A percentile compares a stretch with the other conserved stretches of the same genome.
Conservation (phyloP, 2,113 vertebrate genomes). For the Syrrhaptes paradoxus region DNA sequence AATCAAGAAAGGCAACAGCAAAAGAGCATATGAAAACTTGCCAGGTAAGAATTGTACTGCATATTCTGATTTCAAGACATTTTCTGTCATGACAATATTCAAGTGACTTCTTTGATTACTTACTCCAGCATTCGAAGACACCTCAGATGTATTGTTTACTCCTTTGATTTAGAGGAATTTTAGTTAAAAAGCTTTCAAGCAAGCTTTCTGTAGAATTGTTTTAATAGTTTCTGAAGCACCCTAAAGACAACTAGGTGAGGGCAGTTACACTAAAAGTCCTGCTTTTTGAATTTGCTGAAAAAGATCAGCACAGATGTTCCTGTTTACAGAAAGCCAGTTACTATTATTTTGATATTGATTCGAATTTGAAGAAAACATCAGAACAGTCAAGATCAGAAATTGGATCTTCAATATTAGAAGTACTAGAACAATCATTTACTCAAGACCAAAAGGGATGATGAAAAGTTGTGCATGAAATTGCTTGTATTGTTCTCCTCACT, state of each 20-base stretch:
- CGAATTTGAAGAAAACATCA: slow-evolving; percentile 5
- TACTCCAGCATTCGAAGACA: background rate
- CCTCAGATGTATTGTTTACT: background rate
- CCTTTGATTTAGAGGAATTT: background rate
- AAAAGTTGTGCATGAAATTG: background rate
- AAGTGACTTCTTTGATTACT: background rate
- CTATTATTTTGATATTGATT: background rate
- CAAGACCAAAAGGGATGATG: background rate
- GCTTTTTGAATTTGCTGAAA: background rate
- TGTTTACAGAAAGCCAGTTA: background rate
- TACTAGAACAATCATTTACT: background rate
- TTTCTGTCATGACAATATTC: background rate
- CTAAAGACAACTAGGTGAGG: background rate
- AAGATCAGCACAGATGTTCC: background rate
- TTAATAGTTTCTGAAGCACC: background rate
- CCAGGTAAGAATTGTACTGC: background rate
- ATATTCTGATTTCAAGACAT: background rate
- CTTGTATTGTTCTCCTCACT: background rate
- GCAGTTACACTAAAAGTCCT: background rate
- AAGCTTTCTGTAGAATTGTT: background rate
- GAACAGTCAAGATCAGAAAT: background rate
- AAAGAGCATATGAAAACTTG: background rate
- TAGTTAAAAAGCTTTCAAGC: background rate
- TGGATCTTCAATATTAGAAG: background rate
- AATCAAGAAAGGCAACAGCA: background rate